Evolutionary conservation across 1,140 invertebrate genomes (phyloP), one percentile per base, ranked within the genome.

Genomic region (Calycopis cecrops): DNA sequence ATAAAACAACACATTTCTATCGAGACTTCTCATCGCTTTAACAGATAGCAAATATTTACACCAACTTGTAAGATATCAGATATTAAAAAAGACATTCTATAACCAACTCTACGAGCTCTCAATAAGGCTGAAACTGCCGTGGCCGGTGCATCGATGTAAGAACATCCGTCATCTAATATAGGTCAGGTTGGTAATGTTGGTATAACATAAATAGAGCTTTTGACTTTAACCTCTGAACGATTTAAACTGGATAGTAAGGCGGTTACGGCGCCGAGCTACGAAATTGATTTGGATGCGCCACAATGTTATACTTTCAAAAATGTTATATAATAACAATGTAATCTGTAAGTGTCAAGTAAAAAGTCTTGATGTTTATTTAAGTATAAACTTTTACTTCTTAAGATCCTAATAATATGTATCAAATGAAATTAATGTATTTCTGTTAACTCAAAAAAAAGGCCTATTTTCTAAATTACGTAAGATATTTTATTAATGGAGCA

Each of bases 161-260:
- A 52, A 18, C 21, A 52, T 40, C 14, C 35, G 52, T 53, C 48
- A 42, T 56, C 40, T 33, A 38, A 60, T 58, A 59, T 54, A 28
- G 54, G 62, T 60, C 62, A 64, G 40, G 50, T 44, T 44, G 62
- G 35, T 47, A 63, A 44, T 58, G 62, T 28, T 28, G 21, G 54
- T 53, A 55, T 48, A 66, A 59, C 62, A 66, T 69, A 69, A 69
- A 69, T 66, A 69, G 67, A 69, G 63, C 67, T 65, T 59, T 69
- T 69, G 61, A 69, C 67, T 62, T 55, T 66, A 69, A 69, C 63
- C 67, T 63, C 51, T 59, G 54, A 66, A 60, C 67, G 59, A 61
- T 63, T 66, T 63, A 64, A 67, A 67, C 55, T 60, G 61, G 61
- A 63, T 66, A 63, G 57, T 59, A 47, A 55, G 56, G 53, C 50